These are phyloP conservation scores for Tiphia femorata DNA, from an alignment of 2,888 invertebrate genomes.

Conservation along the genomic window DNA sequence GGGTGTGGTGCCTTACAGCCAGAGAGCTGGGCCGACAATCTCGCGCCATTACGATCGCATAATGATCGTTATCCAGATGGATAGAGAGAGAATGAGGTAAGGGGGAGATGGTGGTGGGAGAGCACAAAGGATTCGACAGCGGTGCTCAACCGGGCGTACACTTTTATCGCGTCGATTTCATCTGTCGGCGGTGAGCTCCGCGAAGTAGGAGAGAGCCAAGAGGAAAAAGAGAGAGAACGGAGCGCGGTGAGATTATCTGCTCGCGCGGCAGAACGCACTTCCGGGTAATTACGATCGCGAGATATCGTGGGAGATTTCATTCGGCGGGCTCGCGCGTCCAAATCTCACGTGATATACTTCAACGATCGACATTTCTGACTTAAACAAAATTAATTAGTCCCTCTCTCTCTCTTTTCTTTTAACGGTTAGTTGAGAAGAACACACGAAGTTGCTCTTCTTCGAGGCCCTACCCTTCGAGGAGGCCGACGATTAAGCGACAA, in stretches of 20 bases:
- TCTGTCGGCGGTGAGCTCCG: conserved; percentile 16
- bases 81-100: too few species aligned
- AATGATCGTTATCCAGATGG: conserved; percentile 63
- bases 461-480: too few species aligned
- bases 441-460: too few species aligned
- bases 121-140: conserved; percentile 54
- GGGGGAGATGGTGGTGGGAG: too few species aligned
- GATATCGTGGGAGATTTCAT: conserved; percentile 10
- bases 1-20: conserved; percentile 38
- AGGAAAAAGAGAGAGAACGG: neutral
- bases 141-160: conserved; percentile 42
- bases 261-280: conserved; percentile 39
- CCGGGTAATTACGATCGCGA: conserved; percentile 40
- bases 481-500: too few species aligned
- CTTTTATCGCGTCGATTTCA: conserved; percentile 23
- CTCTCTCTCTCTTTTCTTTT: too few species aligned
- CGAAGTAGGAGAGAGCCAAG: neutral
- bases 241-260: conserved; percentile 1
- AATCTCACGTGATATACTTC: too few species aligned
- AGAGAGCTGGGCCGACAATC: conserved; percentile 53
- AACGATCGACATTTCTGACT: too few species aligned
- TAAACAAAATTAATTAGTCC: too few species aligned
- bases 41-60: conserved; percentile 60
- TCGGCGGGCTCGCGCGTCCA: too few species aligned
- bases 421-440: too few species aligned